phyloP scores from a whole-genome alignment of 2,888 invertebrate species.

The Volucella bombylans region DNA sequence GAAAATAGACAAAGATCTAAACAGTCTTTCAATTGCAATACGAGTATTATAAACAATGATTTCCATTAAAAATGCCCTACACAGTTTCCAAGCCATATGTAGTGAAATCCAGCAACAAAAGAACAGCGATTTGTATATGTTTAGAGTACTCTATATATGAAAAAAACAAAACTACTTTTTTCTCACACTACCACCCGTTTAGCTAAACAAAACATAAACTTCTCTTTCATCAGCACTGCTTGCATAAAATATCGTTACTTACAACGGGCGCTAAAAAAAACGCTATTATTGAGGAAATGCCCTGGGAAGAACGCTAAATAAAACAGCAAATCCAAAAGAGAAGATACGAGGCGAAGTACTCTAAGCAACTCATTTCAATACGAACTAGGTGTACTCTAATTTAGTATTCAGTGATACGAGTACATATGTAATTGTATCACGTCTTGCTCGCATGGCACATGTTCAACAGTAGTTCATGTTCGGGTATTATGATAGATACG shows the following conservation, averaged over 20 bases:
- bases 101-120: background rate
- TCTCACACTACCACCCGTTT: constrained; percentile 1
- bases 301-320: background rate
- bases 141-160: constrained; percentile 11
- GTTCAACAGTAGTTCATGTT: constrained; percentile 12
- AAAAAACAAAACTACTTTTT: background rate
- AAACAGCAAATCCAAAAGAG: background rate
- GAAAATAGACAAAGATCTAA: constrained; percentile 29
- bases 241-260: constrained; percentile 11
- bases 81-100: background rate
- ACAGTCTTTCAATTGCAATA: background rate
- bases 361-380: no score
- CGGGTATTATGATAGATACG: constrained; percentile 7
- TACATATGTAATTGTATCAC: constrained; percentile 58
- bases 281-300: background rate
- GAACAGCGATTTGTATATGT: constrained; percentile 41
- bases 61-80: background rate
- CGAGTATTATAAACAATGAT: background rate
- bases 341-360: background rate
- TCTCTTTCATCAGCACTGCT: constrained; percentile 42
- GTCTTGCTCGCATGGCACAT: constrained; percentile 46
- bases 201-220: constrained; percentile 39
- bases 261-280: background rate
- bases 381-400: background rate
- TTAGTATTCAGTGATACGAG: constrained; percentile 3